Percentiles rank a stretch among this genome's conserved stretches.
Conservation (phyloP, 2,797 vertebrate species). For the Pampus argenteus region DNA sequence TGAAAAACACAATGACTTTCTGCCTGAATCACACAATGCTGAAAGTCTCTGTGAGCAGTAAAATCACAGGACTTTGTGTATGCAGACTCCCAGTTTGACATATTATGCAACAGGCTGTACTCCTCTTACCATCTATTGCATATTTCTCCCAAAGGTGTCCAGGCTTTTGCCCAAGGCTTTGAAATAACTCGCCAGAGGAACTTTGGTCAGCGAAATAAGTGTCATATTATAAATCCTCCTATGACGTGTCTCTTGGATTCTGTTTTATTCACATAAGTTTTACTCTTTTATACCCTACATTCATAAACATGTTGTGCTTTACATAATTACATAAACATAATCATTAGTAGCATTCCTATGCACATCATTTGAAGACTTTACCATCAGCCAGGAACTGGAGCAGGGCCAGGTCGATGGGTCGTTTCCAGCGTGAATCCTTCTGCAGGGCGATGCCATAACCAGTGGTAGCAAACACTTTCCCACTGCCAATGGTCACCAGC, state of each 20-base stretch:
- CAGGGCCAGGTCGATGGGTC: conserved; percentile 94
- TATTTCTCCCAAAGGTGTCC: conserved; percentile 25
- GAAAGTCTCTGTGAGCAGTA: not conserved
- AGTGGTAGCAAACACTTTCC: conserved; percentile 97
- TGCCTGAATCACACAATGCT: not conserved
- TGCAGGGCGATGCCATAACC: conserved; percentile 98
- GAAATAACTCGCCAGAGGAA: conserved; percentile 7
- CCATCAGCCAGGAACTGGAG: conserved; percentile 97
- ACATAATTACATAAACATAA: too few species aligned
- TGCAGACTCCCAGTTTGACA: not conserved
- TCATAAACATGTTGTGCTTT: not conserved
- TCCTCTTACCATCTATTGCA: conserved; percentile 17
- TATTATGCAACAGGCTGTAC: not conserved
- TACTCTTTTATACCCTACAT: conserved; percentile 11
- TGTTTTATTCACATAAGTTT: not conserved
- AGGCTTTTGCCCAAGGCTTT: conserved; percentile 10
- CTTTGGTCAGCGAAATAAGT: conserved; percentile 2
- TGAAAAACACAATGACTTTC: not conserved
- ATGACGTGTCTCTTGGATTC: not conserved
- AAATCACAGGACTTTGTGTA: not conserved
- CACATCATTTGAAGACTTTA: conserved; percentile 64
- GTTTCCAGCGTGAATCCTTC: conserved; percentile 96
- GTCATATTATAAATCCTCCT: conserved; percentile 36
- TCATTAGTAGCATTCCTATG: not conserved
- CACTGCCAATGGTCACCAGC: conserved; percentile 97